phyloP scores from a whole-genome alignment of 2,113 vertebrate genomes.

The Antechinus stuartii region DNA sequence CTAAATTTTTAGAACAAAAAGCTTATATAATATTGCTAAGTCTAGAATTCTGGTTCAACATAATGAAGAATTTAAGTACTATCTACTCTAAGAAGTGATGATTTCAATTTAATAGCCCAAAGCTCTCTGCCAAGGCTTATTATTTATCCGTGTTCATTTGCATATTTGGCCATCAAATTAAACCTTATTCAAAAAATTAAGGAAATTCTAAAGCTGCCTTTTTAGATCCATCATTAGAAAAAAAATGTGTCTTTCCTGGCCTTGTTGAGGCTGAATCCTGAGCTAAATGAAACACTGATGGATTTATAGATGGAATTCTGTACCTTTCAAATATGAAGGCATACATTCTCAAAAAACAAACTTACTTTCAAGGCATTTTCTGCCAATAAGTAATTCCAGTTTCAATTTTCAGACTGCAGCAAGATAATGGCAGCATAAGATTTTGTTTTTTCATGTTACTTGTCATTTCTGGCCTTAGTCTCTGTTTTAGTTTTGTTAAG shows the following conservation, averaged over 20 bases:
- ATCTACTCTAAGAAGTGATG: not conserved
- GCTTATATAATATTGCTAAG: not conserved
- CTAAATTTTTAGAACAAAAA: not conserved
- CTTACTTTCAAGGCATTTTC: not conserved
- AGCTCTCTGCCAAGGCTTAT: constrained; percentile 8
- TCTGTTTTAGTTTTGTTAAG: not conserved
- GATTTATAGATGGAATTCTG: not conserved
- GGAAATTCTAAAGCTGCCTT: not conserved
- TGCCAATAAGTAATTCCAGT: too few relatives aligned
- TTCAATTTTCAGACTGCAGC: not conserved
- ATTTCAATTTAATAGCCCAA: not conserved
- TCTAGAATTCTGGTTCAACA: not conserved
- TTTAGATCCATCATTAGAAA: not conserved
- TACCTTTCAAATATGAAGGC: not conserved
- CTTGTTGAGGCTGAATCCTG: not conserved
- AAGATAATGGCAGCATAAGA: not conserved
- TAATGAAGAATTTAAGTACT: not conserved
- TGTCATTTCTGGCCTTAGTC: not conserved
- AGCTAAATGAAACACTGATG: not conserved
- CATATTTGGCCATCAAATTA: not conserved
- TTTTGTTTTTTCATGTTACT: not conserved
- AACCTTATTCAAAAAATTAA: constrained; percentile 13
- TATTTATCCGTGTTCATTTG: not conserved
- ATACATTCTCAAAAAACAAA: not conserved
- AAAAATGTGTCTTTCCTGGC: not conserved